Evolutionary conservation across 2,113 vertebrate genomes (phyloP), one percentile per base, ranked within the genome.

Genomic region (Plotosus lineatus): DNA sequence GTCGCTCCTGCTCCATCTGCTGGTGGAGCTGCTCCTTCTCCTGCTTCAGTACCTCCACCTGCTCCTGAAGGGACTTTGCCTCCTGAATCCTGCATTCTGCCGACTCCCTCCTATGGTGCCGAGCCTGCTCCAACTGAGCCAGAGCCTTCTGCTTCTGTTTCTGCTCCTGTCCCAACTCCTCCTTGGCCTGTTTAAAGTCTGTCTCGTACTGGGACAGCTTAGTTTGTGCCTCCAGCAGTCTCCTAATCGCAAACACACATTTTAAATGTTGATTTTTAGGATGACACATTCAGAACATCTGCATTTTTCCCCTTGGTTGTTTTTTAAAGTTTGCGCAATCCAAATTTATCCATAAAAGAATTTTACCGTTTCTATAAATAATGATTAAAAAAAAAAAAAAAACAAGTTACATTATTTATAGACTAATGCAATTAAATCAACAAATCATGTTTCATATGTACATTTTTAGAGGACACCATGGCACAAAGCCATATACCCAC

Each of bases 201-300:
- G 87, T 89, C 82, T 96, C 94, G 87, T 92, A 95, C 72, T 94
- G 85, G 61, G 90, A 88, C 31, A 96, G 91, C 73, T 88, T 87
- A 72, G 90, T 92, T 87, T 96, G 93, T 17, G 90, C 87, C 84
- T 96, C 96, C 77, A 92, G 88, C 83, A 97, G 86, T 85, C 92
- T 90, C 87, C 97, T 99, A 84, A 60, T 42, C 21, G 68, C 31
- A 81, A 23, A 28, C 55, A 56, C 36, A 31, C 21, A 44, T 61
- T 12, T 46, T 63, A 63, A n/a, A n/a, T 23, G 11, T 3, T 40
- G 23, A 9, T 4, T 66, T 40, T 40, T 26, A 26, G 26, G 2
- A 31, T 15, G 28, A 46, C 17, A 71, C 5, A 28, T 19, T 28
- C 15, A 71, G 6, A 31, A 48, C 6, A 28, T 17, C 2, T 40